These are phyloP conservation scores for Dendrocincla tyrannina DNA, from an alignment of 2,797 vertebrate species.

Conservation along the genomic window DNA sequence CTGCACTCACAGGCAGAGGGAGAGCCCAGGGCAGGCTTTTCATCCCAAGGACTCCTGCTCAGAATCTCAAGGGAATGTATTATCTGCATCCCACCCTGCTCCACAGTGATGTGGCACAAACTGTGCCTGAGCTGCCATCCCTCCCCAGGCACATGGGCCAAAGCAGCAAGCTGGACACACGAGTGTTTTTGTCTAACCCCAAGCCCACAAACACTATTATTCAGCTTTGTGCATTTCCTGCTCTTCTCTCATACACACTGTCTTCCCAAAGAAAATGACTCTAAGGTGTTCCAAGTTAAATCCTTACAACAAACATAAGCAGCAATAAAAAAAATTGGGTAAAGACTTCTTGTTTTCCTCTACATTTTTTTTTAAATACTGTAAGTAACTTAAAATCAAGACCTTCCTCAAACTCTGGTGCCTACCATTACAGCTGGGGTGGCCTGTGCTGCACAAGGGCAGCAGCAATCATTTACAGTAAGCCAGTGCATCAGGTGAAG, in stretches of 20 bases:
- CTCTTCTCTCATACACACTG: background rate
- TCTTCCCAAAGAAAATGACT: background rate
- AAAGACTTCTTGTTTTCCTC: background rate
- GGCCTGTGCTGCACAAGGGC: background rate
- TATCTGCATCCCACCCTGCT: background rate
- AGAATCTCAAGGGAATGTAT: too few species aligned
- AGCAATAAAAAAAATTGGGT: background rate
- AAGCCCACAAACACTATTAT: background rate
- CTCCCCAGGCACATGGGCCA: too few species aligned
- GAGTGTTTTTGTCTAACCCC: background rate
- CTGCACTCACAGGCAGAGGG: background rate
- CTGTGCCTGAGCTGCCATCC: too few species aligned
- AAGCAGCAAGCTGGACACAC: too few species aligned
- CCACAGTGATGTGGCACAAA: accelerated
- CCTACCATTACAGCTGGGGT: background rate
- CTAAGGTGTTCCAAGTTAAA: background rate
- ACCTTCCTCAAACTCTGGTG: background rate
- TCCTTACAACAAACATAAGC: background rate
- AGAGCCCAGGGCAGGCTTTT: background rate
- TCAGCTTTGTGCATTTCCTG: background rate
- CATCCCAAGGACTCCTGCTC: background rate
- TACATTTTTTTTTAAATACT: background rate
- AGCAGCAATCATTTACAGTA: background rate
- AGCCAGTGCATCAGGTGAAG: background rate
- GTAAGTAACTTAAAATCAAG: background rate